Base-by-base conservation (phyloP, 2,797 vertebrate genomes). In the Semaprochilodus insignis region DNA sequence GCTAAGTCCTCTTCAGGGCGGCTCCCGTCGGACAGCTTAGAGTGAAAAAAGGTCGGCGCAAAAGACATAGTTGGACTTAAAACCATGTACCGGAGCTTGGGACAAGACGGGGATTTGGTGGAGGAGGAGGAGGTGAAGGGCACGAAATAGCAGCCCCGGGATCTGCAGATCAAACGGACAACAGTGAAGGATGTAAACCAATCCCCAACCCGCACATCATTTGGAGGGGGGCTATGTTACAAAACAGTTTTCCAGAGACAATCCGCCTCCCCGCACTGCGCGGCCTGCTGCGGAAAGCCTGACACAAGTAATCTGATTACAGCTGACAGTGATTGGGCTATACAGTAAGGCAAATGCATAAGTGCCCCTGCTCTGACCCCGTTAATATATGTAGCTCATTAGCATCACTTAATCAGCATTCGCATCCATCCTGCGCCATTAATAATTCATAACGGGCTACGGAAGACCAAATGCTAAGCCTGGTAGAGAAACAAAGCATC, bases 11-110 rank as follows among this genome's bases (percentile, higher is more conserved):
- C 82, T 91, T 88, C 88, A 72, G 87, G 81, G 81, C 85, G 87
- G 85, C 87, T 81, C 16, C 40, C 17, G 40, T 75, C 87, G 84
- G 79, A 88, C 84, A 90, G 90, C 91, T 91, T 90, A 92, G 81
- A 84, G 85, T 88, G 6, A 8, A 88, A 92, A 87, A 90, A 85
- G 87, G 85, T 88, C 57, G 76, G 86, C 85, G 89, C 65, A 84
- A 55, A 84, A 63, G 62, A 81, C 74, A 78, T 85, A 88, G 75
- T 74, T 80, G 80, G 84, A 86, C 82, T 90, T 90, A 89, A 90
- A 69, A 87, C 87, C 89, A 85, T 85, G 81, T 17, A n/a, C 19
- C 19, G 23, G 13, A 63, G 16, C 60, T 13, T 6, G 17, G 5
- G 23, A 78, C 36, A 44, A 51, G 6, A 34, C 11, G 21, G 21